Base-by-base conservation (phyloP, 1,140 invertebrate species). In the Pantala flavescens region DNA sequence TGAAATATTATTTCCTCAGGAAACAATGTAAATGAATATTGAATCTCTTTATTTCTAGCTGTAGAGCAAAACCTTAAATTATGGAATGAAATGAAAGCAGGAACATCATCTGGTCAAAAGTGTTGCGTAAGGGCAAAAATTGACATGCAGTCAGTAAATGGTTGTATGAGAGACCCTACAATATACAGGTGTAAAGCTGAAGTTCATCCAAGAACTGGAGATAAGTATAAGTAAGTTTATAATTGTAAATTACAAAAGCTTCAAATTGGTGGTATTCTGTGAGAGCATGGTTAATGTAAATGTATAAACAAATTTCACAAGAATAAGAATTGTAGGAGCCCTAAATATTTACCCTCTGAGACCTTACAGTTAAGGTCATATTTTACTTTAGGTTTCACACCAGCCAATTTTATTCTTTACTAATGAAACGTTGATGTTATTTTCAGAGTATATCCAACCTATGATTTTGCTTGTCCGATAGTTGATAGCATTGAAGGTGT, bases 381-480 rank as follows among this genome's bases (percentile, higher is more conserved):
- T 36, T 9, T 36, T 36, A 2, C 28, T 36, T 9, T 9, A 36
- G 28, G 28, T 9, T 36, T 5, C 2, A 36, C 9, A 36, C 9
- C 9, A 2, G 9, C 9, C 3, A 5, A 36, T 36, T 36, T 36
- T 36, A 36, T 36, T 9, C 2, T 36, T 36, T 36, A 5, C 28
- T 36, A 36, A 36, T 36, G 28, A 9, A 36, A 5, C 28, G 9
- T 36, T 36, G 28, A 36, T 36, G 28, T 36, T 77, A 77, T 79
- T 87, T 83, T 2, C 81, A 98, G 96, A 80, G 97, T 98, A 5
- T 99, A 99, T 85, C 98, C 98, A 28, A 99, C 98, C 0, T 99
- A 99, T 81, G 98, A 99, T 85, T 99, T 99, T 87, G 97, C 98
- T 0, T 99, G 98, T 83, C 98, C 98, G 5, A 98, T 99, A 80